Conservation (phyloP, 1,140 invertebrate species). For the Ceratina australensis region DNA sequence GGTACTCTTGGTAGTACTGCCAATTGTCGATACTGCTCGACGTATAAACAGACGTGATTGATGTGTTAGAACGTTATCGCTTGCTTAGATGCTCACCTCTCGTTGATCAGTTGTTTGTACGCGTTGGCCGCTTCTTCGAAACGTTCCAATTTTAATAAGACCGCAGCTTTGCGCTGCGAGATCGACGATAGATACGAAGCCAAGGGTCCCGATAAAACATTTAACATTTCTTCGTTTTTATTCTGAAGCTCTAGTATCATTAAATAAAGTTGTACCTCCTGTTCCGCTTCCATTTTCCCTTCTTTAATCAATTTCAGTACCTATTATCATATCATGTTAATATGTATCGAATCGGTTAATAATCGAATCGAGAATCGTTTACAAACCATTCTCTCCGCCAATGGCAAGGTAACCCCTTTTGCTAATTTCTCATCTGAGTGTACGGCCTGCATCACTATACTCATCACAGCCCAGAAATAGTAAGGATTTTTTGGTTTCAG, state of each 20-base stretch:
- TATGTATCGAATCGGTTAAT: too few species aligned
- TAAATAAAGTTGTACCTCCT: constrained; percentile 94
- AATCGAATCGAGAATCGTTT: too few species aligned
- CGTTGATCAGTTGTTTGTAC: constrained; percentile 84
- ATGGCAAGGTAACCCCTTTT: constrained; percentile 81
- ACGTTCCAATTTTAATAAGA: constrained; percentile 86
- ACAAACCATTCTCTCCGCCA: constrained; percentile 91
- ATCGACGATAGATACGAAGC: constrained; percentile 81
- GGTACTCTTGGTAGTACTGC: constrained; percentile 87
- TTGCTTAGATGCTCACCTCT: constrained; percentile 81
- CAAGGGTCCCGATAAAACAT: constrained; percentile 89
- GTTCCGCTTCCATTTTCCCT: constrained; percentile 94
- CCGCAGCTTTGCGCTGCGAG: constrained; percentile 85
- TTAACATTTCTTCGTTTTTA: constrained; percentile 90
- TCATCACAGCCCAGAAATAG: constrained; percentile 99
- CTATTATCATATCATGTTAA: constrained; percentile 70
- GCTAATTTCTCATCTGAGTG: constrained; percentile 74
- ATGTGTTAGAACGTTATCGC: constrained; percentile 11
- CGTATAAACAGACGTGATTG: constrained; percentile 22
- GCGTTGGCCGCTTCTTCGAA: constrained; percentile 87
- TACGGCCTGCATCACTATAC: constrained; percentile 93
- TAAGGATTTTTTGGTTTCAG: constrained; percentile 96
- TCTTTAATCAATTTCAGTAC: constrained; percentile 93
- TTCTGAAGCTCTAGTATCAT: constrained; percentile 93
- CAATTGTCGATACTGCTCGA: constrained; percentile 85